Percentiles rank a stretch among this genome's conserved stretches.
These are phyloP conservation scores for Drosophila teissieri DNA, from an alignment of 1,140 invertebrate genomes.

Conservation along the genomic window DNA sequence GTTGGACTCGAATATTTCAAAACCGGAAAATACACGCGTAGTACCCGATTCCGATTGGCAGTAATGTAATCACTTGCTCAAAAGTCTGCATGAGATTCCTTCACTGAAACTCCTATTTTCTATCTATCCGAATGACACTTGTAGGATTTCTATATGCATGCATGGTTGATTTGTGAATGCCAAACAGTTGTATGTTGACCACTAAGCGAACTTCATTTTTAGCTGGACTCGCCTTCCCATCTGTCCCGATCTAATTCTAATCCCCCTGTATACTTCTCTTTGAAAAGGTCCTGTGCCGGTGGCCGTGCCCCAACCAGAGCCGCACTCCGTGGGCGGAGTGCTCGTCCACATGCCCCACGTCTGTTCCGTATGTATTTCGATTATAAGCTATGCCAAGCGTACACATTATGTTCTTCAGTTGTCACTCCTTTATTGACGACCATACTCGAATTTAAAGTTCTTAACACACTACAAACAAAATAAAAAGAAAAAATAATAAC, in stretches of 20 bases:
- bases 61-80: constrained; percentile 31
- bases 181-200: constrained; percentile 67
- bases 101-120: constrained; percentile 28
- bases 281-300: constrained; percentile 83
- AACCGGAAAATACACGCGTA: constrained; percentile 11
- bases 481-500: constrained; percentile 17
- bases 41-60: constrained; percentile 42
- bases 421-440: constrained; percentile 50
- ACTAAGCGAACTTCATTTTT: constrained; percentile 69
- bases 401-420: constrained; percentile 70
- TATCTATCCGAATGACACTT: constrained; percentile 24
- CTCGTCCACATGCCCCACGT: constrained; percentile 96
- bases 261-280: constrained; percentile 52
- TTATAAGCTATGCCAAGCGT: constrained; percentile 12
- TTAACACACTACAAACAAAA: constrained; percentile 37
- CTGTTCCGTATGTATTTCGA: constrained; percentile 86
- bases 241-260: constrained; percentile 39
- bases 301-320: constrained; percentile 86
- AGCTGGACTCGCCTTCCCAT: constrained; percentile 34
- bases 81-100: constrained; percentile 56
- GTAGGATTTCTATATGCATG: constrained; percentile 65
- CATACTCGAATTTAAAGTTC: constrained; percentile 50
- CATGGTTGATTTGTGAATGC: constrained; percentile 77
- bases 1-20: neutral
- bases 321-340: constrained; percentile 92